Evolutionary conservation across 2,797 vertebrate species (phyloP).

Genomic region (Fundulus diaphanus): DNA sequence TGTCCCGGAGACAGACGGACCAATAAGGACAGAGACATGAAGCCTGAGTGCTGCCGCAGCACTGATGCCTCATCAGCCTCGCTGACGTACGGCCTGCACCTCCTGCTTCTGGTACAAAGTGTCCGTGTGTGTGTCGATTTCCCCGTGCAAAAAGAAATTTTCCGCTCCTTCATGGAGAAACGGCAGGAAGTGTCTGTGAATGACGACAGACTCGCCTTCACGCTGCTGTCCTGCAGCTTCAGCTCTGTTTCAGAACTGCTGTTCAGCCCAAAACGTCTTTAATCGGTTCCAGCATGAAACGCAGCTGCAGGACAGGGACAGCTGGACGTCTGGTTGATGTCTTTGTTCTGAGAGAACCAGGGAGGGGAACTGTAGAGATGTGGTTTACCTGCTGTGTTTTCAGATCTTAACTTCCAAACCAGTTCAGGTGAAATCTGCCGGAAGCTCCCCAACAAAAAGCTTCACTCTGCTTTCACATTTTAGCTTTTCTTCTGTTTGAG

Average conservation of each 20-base stretch:
- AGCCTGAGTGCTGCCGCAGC: neutral
- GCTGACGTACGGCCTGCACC: neutral
- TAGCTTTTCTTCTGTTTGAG: no score
- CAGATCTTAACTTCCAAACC: no score
- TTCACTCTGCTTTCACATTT: no score
- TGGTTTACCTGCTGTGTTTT: no score
- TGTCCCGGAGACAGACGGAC: conserved; percentile 16
- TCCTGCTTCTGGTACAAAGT: neutral
- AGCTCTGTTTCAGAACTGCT: no score
- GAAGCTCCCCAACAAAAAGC: no score
- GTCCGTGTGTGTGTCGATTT: neutral
- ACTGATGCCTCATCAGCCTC: neutral
- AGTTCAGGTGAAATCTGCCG: no score
- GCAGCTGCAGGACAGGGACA: neutral
- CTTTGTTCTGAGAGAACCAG: no score
- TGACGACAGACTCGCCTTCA: neutral
- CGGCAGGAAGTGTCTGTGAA: neutral
- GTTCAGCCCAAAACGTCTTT: neutral
- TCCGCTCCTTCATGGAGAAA: neutral
- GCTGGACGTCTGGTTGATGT: neutral
- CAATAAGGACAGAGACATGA: conserved; percentile 9
- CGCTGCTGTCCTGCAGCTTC: neutral
- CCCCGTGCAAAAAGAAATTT: neutral
- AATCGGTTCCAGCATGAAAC: neutral
- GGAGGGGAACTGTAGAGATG: no score